Evolutionary conservation across 1,140 invertebrate species (phyloP), one percentile per base, ranked within the genome.

Genomic region (Bombus superbus): DNA sequence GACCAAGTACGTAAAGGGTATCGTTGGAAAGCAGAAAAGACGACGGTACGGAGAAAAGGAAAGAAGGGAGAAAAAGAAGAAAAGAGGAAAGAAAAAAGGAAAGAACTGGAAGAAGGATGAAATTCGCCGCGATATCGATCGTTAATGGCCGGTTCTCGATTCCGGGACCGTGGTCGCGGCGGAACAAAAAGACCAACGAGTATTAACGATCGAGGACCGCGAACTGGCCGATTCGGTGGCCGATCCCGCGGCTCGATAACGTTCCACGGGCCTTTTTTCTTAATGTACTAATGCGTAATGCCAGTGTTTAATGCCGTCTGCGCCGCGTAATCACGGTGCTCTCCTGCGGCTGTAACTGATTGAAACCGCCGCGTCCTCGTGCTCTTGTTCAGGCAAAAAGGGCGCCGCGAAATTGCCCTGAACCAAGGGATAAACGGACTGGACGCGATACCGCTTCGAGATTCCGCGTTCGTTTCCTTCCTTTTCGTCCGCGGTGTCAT

Each of bases 221-320:
- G 69, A 28, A 5, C 10, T 6, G 40, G 5, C n/a, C 76, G 83
- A 85, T 85, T 85, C 83, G 83, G 83, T 85, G 83, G 68, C 77
- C 68, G 83, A 84, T 84, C 82, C 35, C 47, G 62, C 18, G 47
- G 13, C 69, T 69, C 83, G 83, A 85, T 85, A 85, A 80, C 68
- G 77, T 32, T 77, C 28, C 68, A 35, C 28, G 15, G 18, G 13
- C 71, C 44, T 80, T 80, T 80, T 79, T 72, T 64, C 11, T 57
- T 83, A 78, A 69, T 69, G 64, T 71, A 85, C 83, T 85, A 85
- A 85, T 85, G 77, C 77, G 83, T 85, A 85, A 85, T 85, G 83
- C 38, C 83, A 80, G 83, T 85, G 77, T 85, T 85, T 85, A 80
- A 72, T 80, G 53, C 40, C n/a, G 53, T 32, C n/a, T n/a, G 44